phyloP scores from a whole-genome alignment of 2,113 vertebrate genomes.

The Pelvicachromis taeniatus region DNA sequence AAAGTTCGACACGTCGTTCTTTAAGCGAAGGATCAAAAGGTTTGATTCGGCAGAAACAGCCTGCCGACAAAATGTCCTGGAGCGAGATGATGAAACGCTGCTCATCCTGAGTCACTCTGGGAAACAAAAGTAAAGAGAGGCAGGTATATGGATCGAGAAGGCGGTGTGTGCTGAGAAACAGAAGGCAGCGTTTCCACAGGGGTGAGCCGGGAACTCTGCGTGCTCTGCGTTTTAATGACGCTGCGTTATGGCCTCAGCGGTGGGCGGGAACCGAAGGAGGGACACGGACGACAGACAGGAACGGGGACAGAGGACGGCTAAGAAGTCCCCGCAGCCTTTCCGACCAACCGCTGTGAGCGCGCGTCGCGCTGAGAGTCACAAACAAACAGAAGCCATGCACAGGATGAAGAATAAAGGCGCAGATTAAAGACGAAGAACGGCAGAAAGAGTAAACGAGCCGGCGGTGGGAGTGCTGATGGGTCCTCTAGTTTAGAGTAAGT shows the following conservation, averaged over 20 bases:
- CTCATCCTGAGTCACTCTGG: neutral
- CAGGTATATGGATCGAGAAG: neutral
- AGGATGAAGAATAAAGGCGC: neutral
- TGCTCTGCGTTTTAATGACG: neutral
- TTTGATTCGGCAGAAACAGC: neutral
- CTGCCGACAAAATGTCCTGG: neutral
- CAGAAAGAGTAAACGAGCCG: neutral
- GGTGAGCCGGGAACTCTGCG: neutral
- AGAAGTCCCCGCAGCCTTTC: neutral
- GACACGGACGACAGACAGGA: neutral
- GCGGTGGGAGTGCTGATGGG: neutral
- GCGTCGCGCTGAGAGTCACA: neutral
- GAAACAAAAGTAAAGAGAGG: neutral
- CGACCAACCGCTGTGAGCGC: neutral
- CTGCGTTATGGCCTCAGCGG: rapidly evolving
- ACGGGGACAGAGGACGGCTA: neutral
- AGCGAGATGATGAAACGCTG: neutral
- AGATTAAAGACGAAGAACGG: neutral
- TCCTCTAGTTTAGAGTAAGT: neutral
- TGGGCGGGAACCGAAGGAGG: neutral
- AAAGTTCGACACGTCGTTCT: neutral
- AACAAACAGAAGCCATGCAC: neutral
- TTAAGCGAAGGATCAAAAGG: neutral
- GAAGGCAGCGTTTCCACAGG: neutral
- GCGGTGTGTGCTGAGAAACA: neutral